These are phyloP conservation scores for Dunckerocampus dactyliophorus DNA, from an alignment of 2,113 vertebrate species.

Conservation along the genomic window DNA sequence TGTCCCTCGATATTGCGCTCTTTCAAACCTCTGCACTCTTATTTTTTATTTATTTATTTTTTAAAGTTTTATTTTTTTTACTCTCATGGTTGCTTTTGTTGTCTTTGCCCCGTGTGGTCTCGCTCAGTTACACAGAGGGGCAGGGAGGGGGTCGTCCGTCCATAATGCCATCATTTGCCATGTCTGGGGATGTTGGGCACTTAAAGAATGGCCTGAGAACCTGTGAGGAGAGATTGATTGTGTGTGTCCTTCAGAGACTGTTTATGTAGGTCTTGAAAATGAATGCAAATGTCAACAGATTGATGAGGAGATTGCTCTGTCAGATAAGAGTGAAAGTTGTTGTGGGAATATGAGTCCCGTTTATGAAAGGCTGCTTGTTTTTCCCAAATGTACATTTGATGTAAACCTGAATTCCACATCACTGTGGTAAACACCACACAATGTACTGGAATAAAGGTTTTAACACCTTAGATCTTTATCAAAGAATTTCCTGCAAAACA, in stretches of 20 bases:
- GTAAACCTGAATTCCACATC: slow-evolving; percentile 1
- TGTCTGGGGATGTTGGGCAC: slow-evolving; percentile 18
- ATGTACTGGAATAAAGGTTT: slow-evolving; percentile 29
- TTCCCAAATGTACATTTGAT: slow-evolving; percentile 13
- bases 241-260: slow-evolving; percentile 26
- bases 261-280: slow-evolving; percentile 19
- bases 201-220: neutral
- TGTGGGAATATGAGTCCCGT: slow-evolving; percentile 17
- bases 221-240: slow-evolving; percentile 18
- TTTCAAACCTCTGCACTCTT: slow-evolving; percentile 47
- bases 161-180: slow-evolving; percentile 25
- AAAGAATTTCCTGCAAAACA: slow-evolving; percentile 24
- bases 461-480: slow-evolving; percentile 22
- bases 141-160: slow-evolving; percentile 5
- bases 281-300: slow-evolving; percentile 11
- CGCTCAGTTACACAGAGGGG: slow-evolving; percentile 16
- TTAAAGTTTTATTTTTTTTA: slow-evolving; percentile 3
- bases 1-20: slow-evolving; percentile 61
- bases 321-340: slow-evolving; percentile 31
- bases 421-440: slow-evolving; percentile 19
- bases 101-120: slow-evolving; percentile 45
- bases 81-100: slow-evolving; percentile 54
- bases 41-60: slow-evolving; percentile 25
- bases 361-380: slow-evolving; percentile 12
- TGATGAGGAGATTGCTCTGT: slow-evolving; percentile 35